Evolutionary conservation across 2,797 vertebrate genomes (phyloP), one percentile per base, ranked within the genome.

Genomic region (Xerus rutilus): DNA sequence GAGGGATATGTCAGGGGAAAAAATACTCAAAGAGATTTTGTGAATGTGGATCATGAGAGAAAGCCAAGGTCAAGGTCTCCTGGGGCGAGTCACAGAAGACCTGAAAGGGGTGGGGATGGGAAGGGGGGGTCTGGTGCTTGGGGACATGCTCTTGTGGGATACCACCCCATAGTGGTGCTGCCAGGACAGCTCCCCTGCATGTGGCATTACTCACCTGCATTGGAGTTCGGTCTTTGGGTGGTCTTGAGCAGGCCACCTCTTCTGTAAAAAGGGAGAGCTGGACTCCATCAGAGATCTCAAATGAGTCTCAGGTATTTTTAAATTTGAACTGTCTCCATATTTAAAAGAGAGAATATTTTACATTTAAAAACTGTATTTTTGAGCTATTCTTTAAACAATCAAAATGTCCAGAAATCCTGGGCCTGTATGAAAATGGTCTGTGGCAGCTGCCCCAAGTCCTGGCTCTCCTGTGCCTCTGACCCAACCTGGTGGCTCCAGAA

Each of bases 91-190:
- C 74, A 18, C 35, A 8, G 5, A 2, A 23, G 67, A 25, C 28
- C 49, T 35, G 54, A 39, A 39, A 3, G 39, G 39, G 39, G 39
- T 39, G 39, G 39, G 39, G 39, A 35, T 12, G 21, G 39, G 57
- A 14, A 0, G 5, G 84, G 35, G 20, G 6, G 39, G 17, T 8
- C 32, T 2, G 69, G 25, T 1, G 5, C 45, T 0, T 4, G 30
- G 43, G 30, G 59, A 12, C 9, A 0, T 0, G 0, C 4, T 2
- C 21, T 74, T 15, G 17, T 0, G 1, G n/a, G 67, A 28, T 5
- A 47, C 76, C 32, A 6, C 32, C 52, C 62, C 15, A 0, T 28
- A 23, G 4, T 12, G 7, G 28, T 0, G 57, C 3, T 2, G 23
- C 25, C 15, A 30, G 39, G 83, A 25, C n/a, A 6, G 32, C 84